Base-by-base conservation (phyloP, 2,797 vertebrate species). In the Cephalopachus bancanus region DNA sequence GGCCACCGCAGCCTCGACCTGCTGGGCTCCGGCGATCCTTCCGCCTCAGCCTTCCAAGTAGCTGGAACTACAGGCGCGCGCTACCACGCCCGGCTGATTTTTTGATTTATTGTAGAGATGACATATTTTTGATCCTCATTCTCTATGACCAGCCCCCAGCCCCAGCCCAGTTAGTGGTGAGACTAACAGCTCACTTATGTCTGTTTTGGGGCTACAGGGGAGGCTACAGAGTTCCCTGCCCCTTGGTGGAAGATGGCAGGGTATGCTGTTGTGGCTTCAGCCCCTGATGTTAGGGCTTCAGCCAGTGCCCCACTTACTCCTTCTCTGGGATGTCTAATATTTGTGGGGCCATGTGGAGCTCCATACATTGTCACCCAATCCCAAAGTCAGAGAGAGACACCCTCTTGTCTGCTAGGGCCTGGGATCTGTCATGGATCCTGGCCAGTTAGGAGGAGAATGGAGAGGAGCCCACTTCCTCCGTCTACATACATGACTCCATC, bases 261-360 rank as follows among this genome's bases (percentile, higher is more conserved):
- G 55, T 60, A 88, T 83, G 49, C n/a, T 79, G 51, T 64, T 60
- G 26, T 74, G 53, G 72, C 11, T 76, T 93, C 33, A 72, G 33
- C 57, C 15, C 20, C 9, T 37, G 62, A 76, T 26, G 12, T 85
- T 72, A 71, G 67, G n/a, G 33, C 33, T 71, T 71, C 67, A 37
- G 57, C 71, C 93, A 81, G 28, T 67, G n/a, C 26, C 44, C 49
- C 2, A n/a, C 10, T 71, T 94, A 33, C 26, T 87, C 79, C 22
- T 89, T 95, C 84, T 87, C 75, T 78, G 22, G 53, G 20, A 60
- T 83, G 60, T 80, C 65, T 94, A 53, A 89, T 92, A 59, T 69
- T 57, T 24, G 28, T 65, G n/a, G 72, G 37, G 15, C 2, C 22
- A 20, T 28, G 55, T 79, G 78, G 51, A 51, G 26, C 7, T 28